Base-by-base conservation (phyloP, 2,797 vertebrate genomes). In the Cottoperca gobio region DNA sequence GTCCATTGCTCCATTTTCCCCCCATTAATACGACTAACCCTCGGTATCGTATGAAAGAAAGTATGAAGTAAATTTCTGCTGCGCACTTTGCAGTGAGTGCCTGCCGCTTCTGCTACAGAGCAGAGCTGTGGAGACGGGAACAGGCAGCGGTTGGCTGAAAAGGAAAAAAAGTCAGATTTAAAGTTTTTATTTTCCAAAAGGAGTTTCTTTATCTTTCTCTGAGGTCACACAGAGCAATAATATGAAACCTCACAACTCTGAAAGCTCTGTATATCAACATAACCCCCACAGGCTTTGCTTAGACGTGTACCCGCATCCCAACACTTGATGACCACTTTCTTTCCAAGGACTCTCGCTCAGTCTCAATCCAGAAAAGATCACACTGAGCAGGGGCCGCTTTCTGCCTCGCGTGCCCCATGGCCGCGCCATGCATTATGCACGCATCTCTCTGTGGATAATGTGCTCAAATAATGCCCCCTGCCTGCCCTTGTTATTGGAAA, bases 401-500 rank as follows among this genome's bases (percentile, higher is more conserved):
- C 58, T 67, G 76, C 85, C 78, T 80, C 2, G 53, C 17, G 55
- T 81, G 81, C 80, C 84, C 81, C 35, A 53, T 81, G 84, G 89
- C 84, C 81, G 71, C 62, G 13, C 60, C 78, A 75, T 88, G 82
- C 84, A 90, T 92, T 90, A 91, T 88, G 87, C 81, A 86, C 78
- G 75, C 86, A 85, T 89, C 87, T 88, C 82, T 88, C 82, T 64
- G 73, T 79, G 83, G 89, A 91, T 91, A 89, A 90, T 88, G 85
- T 73, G 81, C 88, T 92, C 82, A 89, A 90, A 88, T 88, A 87
- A 89, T 87, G 91, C 93, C 93, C 93, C 91, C 92, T 93, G 88
- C 78, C 76, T 88, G 94, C 90, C 95, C 94, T 95, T 95, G 94
- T 94, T 93, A 91, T 93, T 92, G 86, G 91, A 94, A 92, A 92